phyloP scores from a whole-genome alignment of 2,888 invertebrate genomes.

The Acrobasis repandana region DNA sequence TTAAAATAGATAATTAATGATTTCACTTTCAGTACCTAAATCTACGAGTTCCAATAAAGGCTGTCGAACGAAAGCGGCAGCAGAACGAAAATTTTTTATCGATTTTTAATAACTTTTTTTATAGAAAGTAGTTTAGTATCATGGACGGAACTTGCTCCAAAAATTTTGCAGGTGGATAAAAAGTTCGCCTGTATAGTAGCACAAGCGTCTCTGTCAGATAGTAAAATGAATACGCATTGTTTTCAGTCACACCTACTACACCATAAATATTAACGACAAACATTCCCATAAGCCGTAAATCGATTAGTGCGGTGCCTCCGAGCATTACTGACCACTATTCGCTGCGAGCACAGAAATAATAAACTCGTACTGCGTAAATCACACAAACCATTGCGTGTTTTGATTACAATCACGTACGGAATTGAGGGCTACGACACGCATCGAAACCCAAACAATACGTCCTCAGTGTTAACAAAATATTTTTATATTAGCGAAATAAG shows the following conservation, averaged over 20 bases:
- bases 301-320: not conserved
- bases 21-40: too few relatives aligned
- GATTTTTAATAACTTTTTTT: too few relatives aligned
- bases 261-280: not conserved
- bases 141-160: too few relatives aligned
- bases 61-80: too few relatives aligned
- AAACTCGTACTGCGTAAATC: slow-evolving; percentile 7
- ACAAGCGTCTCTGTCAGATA: not conserved
- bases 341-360: not conserved
- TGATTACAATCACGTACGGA: slow-evolving; percentile 17
- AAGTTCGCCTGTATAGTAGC: too few relatives aligned
- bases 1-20: too few relatives aligned
- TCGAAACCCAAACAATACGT: slow-evolving; percentile 9
- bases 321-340: not conserved
- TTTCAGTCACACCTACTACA: not conserved
- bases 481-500: slow-evolving; percentile 56
- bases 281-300: not conserved
- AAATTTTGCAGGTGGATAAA: too few relatives aligned
- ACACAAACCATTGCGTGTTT: slow-evolving; percentile 17
- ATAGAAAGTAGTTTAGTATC: too few relatives aligned
- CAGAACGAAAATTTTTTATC: too few relatives aligned
- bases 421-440: slow-evolving; percentile 15
- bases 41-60: too few relatives aligned
- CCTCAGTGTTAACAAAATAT: slow-evolving; percentile 31
- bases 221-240: not conserved